Base-by-base conservation (phyloP, 2,888 invertebrate genomes). In the Oegoconia quadripuncta region DNA sequence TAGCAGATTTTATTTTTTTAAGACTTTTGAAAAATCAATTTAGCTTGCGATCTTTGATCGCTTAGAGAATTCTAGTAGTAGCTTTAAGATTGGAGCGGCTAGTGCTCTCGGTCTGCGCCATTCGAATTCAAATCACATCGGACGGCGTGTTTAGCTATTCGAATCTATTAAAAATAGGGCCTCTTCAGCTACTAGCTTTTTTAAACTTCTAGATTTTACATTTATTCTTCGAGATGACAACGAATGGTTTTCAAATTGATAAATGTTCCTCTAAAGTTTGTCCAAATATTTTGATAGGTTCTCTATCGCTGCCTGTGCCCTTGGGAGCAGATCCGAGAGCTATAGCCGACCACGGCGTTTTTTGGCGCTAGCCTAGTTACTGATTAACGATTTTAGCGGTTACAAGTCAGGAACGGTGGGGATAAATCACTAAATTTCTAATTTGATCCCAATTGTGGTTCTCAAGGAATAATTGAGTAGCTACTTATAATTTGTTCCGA, bases 1-100 rank as follows among this genome's bases (percentile, higher is more conserved):
- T 84, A 79, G 83, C 83, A 87, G 83, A 87, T 86, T 86, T 87
- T 87, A 87, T 87, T 87, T 87, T 87, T 87, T 84, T 87, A 87
- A 87, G 75, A 83, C 80, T 86, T 87, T 86, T 84, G 75, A 84
- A 78, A 70, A 78, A 77, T 77, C 74, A 73, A 77, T 65, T 71
- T 86, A 86, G 87, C 87, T 86, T 86, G 76, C 86, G 84, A 76
- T 84, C 83, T 73, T 78, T 76, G 86, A 83, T 82, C 84, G 86
- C 63, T 69, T 82, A 84, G 81, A 74, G 60, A 78, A 75, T 74
- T 78, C 69, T 82, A 81, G 81, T 82, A 80, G 80, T 84, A 84
- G 84, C 83, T 83, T 76, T 81, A 83, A 84, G 82, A 74, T 66
- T 71, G 61, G 66, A 54, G 71, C 81, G 81, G 79, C 75, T 74